These are phyloP conservation scores for Drepana arcuata DNA, from an alignment of 1,140 invertebrate genomes.

Conservation along the genomic window DNA sequence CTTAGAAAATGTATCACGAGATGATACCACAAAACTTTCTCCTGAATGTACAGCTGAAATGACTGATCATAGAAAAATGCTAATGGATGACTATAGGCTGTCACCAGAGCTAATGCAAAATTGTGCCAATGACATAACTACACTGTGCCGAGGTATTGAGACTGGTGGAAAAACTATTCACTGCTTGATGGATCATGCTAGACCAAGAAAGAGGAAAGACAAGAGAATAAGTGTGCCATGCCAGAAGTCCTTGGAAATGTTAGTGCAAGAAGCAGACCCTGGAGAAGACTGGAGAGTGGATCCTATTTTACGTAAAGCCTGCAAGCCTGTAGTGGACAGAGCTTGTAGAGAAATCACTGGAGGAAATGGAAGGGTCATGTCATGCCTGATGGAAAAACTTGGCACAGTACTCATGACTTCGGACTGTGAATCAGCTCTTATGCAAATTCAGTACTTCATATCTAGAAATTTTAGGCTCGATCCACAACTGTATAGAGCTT, in stretches of 20 bases:
- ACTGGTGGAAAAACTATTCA: conserved; percentile 92
- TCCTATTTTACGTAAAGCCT: conserved; percentile 88
- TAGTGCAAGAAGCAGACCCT: conserved; percentile 86
- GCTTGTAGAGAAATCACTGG: conserved; percentile 79
- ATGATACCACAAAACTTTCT: conserved; percentile 78
- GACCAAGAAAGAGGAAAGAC: conserved; percentile 73
- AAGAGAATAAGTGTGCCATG: conserved; percentile 78
- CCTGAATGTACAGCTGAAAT: conserved; percentile 89
- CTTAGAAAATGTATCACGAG: conserved; percentile 88
- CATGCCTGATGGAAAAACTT: conserved; percentile 94
- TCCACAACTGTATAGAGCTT: conserved; percentile 89
- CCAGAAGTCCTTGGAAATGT: conserved; percentile 80
- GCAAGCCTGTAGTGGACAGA: conserved; percentile 84
- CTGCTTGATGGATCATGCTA: conserved; percentile 94
- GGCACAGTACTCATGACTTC: conserved; percentile 88
- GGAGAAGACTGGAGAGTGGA: conserved; percentile 95
- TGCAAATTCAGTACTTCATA: conserved; percentile 98
- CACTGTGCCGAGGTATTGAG: conserved; percentile 81
- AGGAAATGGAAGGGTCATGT: conserved; percentile 86
- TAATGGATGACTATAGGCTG: conserved; percentile 94
- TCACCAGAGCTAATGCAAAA: conserved; percentile 92
- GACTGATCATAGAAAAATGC: conserved; percentile 88
- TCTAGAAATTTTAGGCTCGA: conserved; percentile 95
- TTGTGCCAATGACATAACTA: conserved; percentile 89
- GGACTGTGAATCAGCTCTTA: conserved; percentile 90